Evolutionary conservation across 2,888 invertebrate species (phyloP), one percentile per base, ranked within the genome.

Genomic region (Strigamia transsilvanica): DNA sequence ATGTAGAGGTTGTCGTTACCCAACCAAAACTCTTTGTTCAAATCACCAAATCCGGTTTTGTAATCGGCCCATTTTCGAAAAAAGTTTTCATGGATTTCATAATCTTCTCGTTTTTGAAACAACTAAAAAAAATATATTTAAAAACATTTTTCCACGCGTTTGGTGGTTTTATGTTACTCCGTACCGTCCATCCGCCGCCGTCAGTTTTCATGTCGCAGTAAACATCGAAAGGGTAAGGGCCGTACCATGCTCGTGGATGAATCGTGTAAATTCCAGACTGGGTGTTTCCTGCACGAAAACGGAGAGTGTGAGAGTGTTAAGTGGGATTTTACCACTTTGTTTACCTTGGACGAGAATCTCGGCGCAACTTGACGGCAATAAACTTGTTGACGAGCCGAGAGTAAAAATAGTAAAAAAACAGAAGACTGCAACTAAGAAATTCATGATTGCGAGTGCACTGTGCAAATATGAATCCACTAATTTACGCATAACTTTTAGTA

Each of bases 161-260:
- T n/a, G n/a, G n/a, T n/a, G n/a, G n/a, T n/a, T n/a, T n/a, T n/a
- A n/a, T n/a, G n/a, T n/a, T n/a, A n/a, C n/a, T n/a, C n/a, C 34
- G 34, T 90, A 96, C 96, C 89, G 95, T 96, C 96, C 96, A 96
- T 82, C 96, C 96, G 82, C 96, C 96, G 86, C 96, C 96, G 46
- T 94, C 92, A 15, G 94, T 90, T 87, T 94, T 94, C 88, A 96
- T 96, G 86, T 96, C 96, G 88, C 96, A 96, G 88, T 91, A 96
- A 18, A 96, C 96, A 88, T 95, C 3, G 23, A 61, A 61, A 6
- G 61, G 61, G n/a, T 15, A 15, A 18, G 61, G 61, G 15, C n/a
- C n/a, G 61, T 61, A 61, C 61, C 61, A 61, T 61, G 61, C 15
- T 23, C 61, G n/a, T 21, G 61, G 21, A n/a, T 61, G n/a, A 21